Base-by-base conservation (phyloP, 2,113 vertebrate genomes). In the Morone saxatilis region DNA sequence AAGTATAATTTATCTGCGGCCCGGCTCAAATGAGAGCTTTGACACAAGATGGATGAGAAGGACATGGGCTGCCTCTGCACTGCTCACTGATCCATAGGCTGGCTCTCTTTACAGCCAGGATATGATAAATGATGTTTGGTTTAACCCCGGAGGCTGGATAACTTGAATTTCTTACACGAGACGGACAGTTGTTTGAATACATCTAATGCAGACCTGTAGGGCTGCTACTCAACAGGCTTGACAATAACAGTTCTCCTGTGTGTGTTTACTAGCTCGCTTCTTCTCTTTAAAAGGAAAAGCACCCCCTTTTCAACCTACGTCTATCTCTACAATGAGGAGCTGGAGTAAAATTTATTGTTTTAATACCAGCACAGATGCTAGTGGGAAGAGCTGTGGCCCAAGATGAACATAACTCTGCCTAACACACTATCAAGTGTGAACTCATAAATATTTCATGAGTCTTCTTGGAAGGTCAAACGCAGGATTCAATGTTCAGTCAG, bases 1-100 rank as follows among this genome's bases (percentile, higher is more conserved):
- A 88, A 84, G 89, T 80, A 63, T 93, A 96, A 97, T 96, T 96
- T 96, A 96, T 96, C 90, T 92, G 89, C 87, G 87, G 89, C 89
- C 89, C 53, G 71, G 86, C 89, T 94, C 94, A 89, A 93, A 90
- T 92, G 93, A 67, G 73, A 89, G 93, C 72, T 88, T 80, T 88
- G 92, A 89, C 75, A 92, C 83, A 92, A 94, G 95, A 95, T 91
- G 84, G 93, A 95, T 92, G 45, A 80, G 82, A 76, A 74, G 84
- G 86, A 87, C 77, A 50, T 43, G 41, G 76, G 54, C 74, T 57
- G 86, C 74, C 63, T 79, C 67, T 36, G 77, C 43, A 56, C 83
- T 65, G 83, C 85, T 90, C 86, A 63, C 81, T 76, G 88, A 65
- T 85, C 86, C 80, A 77, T 50, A 56, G 65, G 47, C 82, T 47